Percentiles rank a stretch among this genome's conserved stretches.
Conservation (phyloP, 1,140 invertebrate species). For the Eueides isabella region DNA sequence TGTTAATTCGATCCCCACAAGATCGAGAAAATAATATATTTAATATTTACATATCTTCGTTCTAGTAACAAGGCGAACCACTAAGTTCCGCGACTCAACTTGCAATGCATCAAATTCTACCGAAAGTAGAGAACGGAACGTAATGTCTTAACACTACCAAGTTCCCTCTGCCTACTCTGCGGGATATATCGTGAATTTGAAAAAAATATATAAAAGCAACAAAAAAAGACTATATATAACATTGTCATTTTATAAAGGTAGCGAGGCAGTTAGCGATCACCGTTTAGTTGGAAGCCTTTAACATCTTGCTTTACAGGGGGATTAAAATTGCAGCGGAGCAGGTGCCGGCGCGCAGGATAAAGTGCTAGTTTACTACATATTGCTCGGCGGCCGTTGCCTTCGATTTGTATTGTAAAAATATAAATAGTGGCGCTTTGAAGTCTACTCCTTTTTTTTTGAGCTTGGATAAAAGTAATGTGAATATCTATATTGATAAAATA, state of each 20-base stretch:
- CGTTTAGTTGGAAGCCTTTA: constrained; percentile 28
- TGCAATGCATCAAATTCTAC: no score
- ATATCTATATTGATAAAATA: background rate
- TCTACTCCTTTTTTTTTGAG: background rate
- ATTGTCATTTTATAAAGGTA: background rate
- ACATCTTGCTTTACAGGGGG: constrained; percentile 42
- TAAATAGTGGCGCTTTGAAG: constrained; percentile 26
- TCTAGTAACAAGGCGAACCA: no score
- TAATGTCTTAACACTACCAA: no score
- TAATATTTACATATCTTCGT: no score
- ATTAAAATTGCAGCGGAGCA: constrained; percentile 45
- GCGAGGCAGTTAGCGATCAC: constrained; percentile 1
- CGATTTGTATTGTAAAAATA: constrained; percentile 27
- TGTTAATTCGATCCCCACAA: no score
- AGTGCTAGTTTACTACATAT: constrained; percentile 42
- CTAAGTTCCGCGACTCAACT: no score
- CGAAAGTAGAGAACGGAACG: no score
- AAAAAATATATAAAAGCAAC: no score
- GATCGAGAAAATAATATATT: no score
- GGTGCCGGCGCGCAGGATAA: constrained; percentile 37
- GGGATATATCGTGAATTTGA: no score
- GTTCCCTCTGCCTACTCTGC: no score
- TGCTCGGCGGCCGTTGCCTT: constrained; percentile 27
- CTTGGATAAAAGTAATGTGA: background rate
- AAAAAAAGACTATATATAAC: no score